Evolutionary conservation across 2,113 vertebrate species (phyloP).

Genomic region (Labeo rohita): DNA sequence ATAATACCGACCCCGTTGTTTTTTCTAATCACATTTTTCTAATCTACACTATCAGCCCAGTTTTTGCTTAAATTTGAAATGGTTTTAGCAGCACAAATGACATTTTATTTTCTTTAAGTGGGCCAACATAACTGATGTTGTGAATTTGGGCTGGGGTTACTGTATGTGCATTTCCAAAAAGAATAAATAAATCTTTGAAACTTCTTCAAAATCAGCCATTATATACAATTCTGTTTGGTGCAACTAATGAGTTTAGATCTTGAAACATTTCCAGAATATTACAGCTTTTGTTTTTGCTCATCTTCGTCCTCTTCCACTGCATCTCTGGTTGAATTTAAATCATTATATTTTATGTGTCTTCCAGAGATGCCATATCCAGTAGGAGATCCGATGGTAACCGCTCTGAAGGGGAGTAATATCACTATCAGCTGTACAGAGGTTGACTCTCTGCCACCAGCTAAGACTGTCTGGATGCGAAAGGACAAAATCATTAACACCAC

Average conservation of each 20-base stretch:
- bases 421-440: conserved; percentile 79
- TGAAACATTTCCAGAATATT: not conserved
- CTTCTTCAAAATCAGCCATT: not conserved
- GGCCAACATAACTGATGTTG: no score
- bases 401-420: conserved; percentile 73
- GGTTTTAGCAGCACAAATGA: no score
- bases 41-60: not conserved
- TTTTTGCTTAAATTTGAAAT: not conserved
- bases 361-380: conserved; percentile 79
- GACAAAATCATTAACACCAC: conserved; percentile 67
- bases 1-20: not conserved
- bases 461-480: conserved; percentile 80
- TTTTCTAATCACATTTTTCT: not conserved
- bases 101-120: not conserved
- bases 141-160: no score
- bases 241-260: not conserved
- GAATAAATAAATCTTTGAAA: not conserved
- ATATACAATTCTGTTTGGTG: not conserved
- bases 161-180: no score
- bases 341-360: not conserved
- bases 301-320: not conserved
- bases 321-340: not conserved
- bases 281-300: not conserved
- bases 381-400: conserved; percentile 79
- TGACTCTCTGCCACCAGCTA: conserved; percentile 74